Evolutionary conservation across 1,140 invertebrate genomes (phyloP), one percentile per base, ranked within the genome.

Genomic region (Medauroidea extradentata): DNA sequence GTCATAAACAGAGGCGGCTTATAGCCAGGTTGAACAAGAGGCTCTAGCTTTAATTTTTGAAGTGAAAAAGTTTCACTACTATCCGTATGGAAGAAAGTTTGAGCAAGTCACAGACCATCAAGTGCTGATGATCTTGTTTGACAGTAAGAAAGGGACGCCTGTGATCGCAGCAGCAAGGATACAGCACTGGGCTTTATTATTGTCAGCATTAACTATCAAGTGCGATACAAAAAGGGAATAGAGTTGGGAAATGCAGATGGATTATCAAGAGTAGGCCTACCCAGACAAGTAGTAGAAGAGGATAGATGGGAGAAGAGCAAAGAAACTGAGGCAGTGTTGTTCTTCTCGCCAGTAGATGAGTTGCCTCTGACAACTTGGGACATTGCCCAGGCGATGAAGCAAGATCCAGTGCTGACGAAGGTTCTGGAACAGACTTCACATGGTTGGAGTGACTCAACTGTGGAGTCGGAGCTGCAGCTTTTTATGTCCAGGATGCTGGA

Each of bases 61-160:
- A 11, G 67, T 81, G 7, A 71, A 75, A 54, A 76, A 74, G 60
- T 81, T 79, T 59, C 69, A 77, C 34, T 54, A 71, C 25, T 81
- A 75, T 61, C 34, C 81, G 1, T 73, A 67, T 65, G 76, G 77
- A 34, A 48, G 71, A 9, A 51, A 64, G 46, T 79, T 75, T 64
- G 51, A 61, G 0, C 48, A 78, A 13, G 49, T 63, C 13, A 77
- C 75, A 5, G 75, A 79, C 59, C 75, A 78, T 44, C 57, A 72
- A 44, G 74, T 72, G 7, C 53, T 46, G 16, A n/a, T n/a, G n/a
- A n/a, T n/a, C n/a, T n/a, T n/a, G n/a, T n/a, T n/a, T n/a, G n/a
- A n/a, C 14, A 46, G 21, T 8, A 46, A 46, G 9, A 5, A 9
- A 19, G 14, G 16, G 16, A 9, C n/a, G 21, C 43, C 16, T 5